Conservation (phyloP, 2,797 vertebrate species). For the Emydoidea blandingii region DNA sequence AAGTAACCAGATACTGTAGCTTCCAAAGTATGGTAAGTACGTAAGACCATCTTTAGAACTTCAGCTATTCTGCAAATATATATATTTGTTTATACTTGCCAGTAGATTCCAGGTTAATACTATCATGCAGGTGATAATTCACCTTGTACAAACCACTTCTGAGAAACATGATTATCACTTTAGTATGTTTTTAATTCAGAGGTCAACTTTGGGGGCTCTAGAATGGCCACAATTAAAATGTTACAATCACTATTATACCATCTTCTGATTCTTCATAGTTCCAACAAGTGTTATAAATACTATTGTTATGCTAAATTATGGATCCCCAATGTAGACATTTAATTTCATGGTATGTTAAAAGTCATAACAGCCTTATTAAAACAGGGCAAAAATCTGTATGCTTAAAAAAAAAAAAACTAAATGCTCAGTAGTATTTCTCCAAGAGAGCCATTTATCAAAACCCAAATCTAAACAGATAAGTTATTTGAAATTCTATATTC, state of each 20-base stretch:
- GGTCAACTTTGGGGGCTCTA: conserved; percentile 52
- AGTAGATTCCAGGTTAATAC: conserved; percentile 45
- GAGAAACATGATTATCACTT: conserved; percentile 32
- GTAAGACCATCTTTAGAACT: neutral
- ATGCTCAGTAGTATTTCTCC: conserved; percentile 10
- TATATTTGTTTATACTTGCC: neutral
- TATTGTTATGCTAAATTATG: conserved; percentile 71
- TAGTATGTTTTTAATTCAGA: conserved; percentile 60
- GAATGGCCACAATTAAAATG: conserved; percentile 48
- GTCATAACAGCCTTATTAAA: conserved; percentile 57
- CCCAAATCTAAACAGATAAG: neutral
- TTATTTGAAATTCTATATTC: neutral
- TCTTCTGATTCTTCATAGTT: conserved; percentile 54
- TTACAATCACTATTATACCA: conserved; percentile 30
- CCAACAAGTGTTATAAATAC: conserved; percentile 64
- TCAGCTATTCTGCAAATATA: neutral
- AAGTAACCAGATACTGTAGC: neutral
- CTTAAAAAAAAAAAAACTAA: neutral
- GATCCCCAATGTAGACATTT: conserved; percentile 62
- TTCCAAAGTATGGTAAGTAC: neutral
- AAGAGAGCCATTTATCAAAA: conserved; percentile 42
- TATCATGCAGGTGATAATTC: conserved; percentile 26
- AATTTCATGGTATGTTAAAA: conserved; percentile 72
- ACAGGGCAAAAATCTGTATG: neutral
- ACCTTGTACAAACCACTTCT: conserved; percentile 36